Evolutionary conservation across 2,888 invertebrate genomes (phyloP), one percentile per base, ranked within the genome.

Genomic region (Idaea biselata): DNA sequence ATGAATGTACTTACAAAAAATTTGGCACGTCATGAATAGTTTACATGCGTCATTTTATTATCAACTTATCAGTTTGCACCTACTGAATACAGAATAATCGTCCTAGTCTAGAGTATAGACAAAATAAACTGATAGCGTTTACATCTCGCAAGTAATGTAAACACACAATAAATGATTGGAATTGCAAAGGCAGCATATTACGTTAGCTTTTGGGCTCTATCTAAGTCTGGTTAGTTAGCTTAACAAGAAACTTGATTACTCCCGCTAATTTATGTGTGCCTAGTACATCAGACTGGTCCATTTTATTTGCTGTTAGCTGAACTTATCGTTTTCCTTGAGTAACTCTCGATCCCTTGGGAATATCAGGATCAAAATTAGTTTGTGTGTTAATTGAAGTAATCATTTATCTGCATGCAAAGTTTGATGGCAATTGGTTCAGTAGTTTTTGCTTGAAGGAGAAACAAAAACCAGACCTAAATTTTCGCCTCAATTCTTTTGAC

Each of bases 61-160:
- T n/a, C n/a, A n/a, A n/a, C n/a, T n/a, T 25, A 25, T 25, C 25
- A 25, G n/a, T n/a, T n/a, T n/a, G 62, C 44, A 33, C 66, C 71
- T 59, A 58, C 55, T 73, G 70, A 77, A n/a, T n/a, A n/a, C n/a
- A n/a, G n/a, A n/a, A 60, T 75, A 73, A 77, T 75, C 67, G 58
- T 74, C 74, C 73, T 75, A 76, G 78, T 72, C 74, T 63, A 18
- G 58, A 61, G 69, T 64, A 53, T 68, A 25, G 25, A 5, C 5
- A 69, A 72, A 62, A 31, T 76, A 77, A 76, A 77, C 72, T 60
- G 31, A 55, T 25, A 60, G 33, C 68, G 73, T 75, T 75, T 75
- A 74, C 64, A 66, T 71, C 70, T 77, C 72, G 62, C 60, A 61
- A 44, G 3, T 44, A 44, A 44, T 44, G 44, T 44, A 44, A 44